Conservation (phyloP, 2,797 vertebrate species). For the Lophius americanus region DNA sequence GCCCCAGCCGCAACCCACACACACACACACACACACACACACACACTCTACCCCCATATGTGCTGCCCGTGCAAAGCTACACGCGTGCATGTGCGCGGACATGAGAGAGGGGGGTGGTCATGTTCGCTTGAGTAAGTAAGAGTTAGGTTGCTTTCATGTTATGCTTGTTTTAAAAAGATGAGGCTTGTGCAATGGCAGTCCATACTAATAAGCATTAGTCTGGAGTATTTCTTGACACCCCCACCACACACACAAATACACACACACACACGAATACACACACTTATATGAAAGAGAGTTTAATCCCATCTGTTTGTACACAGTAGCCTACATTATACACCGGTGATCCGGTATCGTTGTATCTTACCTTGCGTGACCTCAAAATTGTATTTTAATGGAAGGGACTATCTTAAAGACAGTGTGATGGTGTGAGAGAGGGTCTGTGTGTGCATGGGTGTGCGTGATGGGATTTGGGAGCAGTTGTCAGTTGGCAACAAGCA, state of each 20-base stretch:
- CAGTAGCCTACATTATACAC: slow-evolving; percentile 71
- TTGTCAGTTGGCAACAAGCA: slow-evolving; percentile 51
- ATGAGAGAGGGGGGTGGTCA: slow-evolving; percentile 1
- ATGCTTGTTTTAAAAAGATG: slow-evolving; percentile 80
- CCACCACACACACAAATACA: slow-evolving; percentile 57
- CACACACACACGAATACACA: slow-evolving; percentile 69
- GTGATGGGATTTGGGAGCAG: slow-evolving; percentile 8
- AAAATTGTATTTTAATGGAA: slow-evolving; percentile 87
- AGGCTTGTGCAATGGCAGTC: slow-evolving; percentile 69
- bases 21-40: slow-evolving; percentile 33
- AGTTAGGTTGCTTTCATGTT: slow-evolving; percentile 77
- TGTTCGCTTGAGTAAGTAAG: slow-evolving; percentile 68
- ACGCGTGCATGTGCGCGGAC: slow-evolving; percentile 26
- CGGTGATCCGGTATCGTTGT: slow-evolving; percentile 86
- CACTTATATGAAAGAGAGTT: slow-evolving; percentile 52
- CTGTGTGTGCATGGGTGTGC: not conserved
- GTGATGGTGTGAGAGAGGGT: not conserved
- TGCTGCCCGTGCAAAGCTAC: slow-evolving; percentile 35
- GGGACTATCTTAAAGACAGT: slow-evolving; percentile 78
- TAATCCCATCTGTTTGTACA: slow-evolving; percentile 84
- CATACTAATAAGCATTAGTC: slow-evolving; percentile 81
- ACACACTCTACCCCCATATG: slow-evolving; percentile 43
- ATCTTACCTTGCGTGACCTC: slow-evolving; percentile 85
- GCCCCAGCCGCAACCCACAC: slow-evolving; percentile 26
- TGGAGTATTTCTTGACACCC: slow-evolving; percentile 66